Evolutionary conservation across 1,140 invertebrate genomes (phyloP).

Genomic region (Drosophila mojavensis): DNA sequence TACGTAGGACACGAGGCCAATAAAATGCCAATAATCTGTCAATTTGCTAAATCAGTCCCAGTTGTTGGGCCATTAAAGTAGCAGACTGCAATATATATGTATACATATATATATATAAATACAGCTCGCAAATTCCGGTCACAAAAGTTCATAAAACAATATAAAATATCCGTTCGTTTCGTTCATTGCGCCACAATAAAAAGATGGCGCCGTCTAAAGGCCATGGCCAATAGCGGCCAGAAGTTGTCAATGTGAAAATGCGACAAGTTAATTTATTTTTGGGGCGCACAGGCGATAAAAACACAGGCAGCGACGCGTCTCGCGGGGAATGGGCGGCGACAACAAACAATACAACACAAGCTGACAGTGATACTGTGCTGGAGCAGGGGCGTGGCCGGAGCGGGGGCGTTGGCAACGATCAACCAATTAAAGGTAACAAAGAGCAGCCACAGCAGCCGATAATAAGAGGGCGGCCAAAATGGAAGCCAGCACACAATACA

Average conservation of each 20-base stretch:
- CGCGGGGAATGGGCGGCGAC: not conserved
- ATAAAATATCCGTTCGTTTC: slow-evolving; percentile 61
- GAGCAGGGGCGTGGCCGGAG: not conserved
- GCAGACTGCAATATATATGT: slow-evolving; percentile 22
- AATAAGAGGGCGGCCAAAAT: slow-evolving; percentile 48
- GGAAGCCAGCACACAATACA: slow-evolving; percentile 18
- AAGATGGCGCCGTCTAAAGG: slow-evolving; percentile 29
- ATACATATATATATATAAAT: slow-evolving; percentile 15
- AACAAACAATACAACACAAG: slow-evolving; percentile 12
- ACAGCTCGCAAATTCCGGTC: slow-evolving; percentile 29
- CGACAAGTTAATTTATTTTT: slow-evolving; percentile 73
- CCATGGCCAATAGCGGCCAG: slow-evolving; percentile 51
- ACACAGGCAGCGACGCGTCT: slow-evolving; percentile 18
- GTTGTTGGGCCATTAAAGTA: slow-evolving; percentile 53
- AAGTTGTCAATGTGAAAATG: slow-evolving; percentile 69
- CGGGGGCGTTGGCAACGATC: slow-evolving; percentile 34
- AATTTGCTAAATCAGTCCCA: slow-evolving; percentile 77
- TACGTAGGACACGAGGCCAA: slow-evolving; percentile 36
- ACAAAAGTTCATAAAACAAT: slow-evolving; percentile 74
- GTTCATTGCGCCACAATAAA: slow-evolving; percentile 29
- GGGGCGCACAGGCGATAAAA: slow-evolving; percentile 37
- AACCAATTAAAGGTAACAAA: slow-evolving; percentile 78
- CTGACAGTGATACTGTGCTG: not conserved
- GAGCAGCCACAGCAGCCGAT: slow-evolving; percentile 50
- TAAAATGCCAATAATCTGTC: slow-evolving; percentile 75